Evolutionary conservation across 2,888 invertebrate species (phyloP).

Genomic region (Limulus polyphemus): DNA sequence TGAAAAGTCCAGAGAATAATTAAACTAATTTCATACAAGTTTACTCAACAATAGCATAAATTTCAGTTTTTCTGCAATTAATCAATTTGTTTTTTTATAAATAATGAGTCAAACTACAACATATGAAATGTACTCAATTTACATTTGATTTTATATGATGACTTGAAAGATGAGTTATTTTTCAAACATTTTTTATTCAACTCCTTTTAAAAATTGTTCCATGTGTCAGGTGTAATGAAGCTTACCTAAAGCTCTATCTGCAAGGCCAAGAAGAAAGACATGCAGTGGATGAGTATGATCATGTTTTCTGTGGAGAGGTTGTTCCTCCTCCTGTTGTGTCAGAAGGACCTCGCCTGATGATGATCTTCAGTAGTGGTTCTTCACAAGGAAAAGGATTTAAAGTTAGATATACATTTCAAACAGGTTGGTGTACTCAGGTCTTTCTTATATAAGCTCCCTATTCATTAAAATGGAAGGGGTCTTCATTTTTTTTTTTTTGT

Average conservation of each 20-base stretch:
- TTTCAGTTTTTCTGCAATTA: too few species aligned
- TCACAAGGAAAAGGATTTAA: conserved; percentile 82
- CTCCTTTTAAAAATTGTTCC: neutral
- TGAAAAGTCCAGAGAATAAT: too few species aligned
- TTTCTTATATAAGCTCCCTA: neutral
- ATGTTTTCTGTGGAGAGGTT: conserved; percentile 75
- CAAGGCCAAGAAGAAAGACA: conserved; percentile 88
- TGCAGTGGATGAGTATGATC: conserved; percentile 66
- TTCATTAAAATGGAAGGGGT: too few species aligned
- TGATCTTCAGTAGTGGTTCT: conserved; percentile 90
- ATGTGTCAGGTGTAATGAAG: conserved; percentile 64
- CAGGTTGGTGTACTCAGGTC: conserved; percentile 44
- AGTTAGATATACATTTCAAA: conserved; percentile 70
- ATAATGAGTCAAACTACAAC: too few species aligned
- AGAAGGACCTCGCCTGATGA: conserved; percentile 80
- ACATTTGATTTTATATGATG: too few species aligned
- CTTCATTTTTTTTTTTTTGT: too few species aligned
- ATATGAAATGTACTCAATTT: too few species aligned
- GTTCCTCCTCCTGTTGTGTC: conserved; percentile 58
- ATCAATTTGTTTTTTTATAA: too few species aligned
- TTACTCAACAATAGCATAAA: too few species aligned
- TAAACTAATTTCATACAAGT: too few species aligned
- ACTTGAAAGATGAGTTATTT: too few species aligned
- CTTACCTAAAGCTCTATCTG: conserved; percentile 76
- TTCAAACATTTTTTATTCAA: too few species aligned